A percentile compares a stretch with the other conserved stretches of the same genome.
These are phyloP conservation scores for Temnothorax nylanderi DNA, from an alignment of 1,140 invertebrate species.

Conservation along the genomic window DNA sequence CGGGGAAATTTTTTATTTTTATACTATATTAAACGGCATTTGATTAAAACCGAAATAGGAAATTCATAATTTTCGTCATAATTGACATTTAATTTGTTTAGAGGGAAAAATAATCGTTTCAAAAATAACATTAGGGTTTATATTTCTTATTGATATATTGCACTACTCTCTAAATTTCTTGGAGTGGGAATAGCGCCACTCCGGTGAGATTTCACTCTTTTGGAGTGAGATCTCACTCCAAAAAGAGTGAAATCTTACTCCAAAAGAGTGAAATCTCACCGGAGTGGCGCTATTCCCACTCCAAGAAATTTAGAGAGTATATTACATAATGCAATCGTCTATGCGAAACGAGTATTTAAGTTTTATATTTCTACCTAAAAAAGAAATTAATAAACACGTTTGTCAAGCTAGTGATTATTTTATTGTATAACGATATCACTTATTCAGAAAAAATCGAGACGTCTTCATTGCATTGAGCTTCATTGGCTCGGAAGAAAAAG, in stretches of 20 bases:
- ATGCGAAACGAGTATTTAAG: not conserved
- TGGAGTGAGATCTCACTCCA: no score
- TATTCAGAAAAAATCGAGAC: conserved; percentile 26
- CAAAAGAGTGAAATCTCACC: no score
- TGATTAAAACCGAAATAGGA: not conserved
- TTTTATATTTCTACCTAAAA: not conserved
- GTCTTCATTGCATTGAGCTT: not conserved
- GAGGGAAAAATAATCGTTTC: not conserved
- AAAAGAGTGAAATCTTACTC: no score
- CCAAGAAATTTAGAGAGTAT: not conserved
- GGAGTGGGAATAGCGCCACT: no score
- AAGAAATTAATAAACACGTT: not conserved
- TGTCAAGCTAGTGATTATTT: not conserved
- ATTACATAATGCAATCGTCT: not conserved
- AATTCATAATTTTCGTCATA: not conserved
- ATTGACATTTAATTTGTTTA: not conserved
- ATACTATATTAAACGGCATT: not conserved
- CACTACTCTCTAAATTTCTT: not conserved
- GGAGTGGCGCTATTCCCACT: no score
- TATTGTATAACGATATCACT: conserved; percentile 7
- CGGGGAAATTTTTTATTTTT: not conserved
- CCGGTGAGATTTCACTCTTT: no score
- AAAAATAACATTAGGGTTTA: not conserved
- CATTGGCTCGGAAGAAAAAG: conserved; percentile 34
- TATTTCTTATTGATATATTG: not conserved